Evolutionary conservation across 1,140 invertebrate genomes (phyloP).

Genomic region (Eriocheir sinensis): DNA sequence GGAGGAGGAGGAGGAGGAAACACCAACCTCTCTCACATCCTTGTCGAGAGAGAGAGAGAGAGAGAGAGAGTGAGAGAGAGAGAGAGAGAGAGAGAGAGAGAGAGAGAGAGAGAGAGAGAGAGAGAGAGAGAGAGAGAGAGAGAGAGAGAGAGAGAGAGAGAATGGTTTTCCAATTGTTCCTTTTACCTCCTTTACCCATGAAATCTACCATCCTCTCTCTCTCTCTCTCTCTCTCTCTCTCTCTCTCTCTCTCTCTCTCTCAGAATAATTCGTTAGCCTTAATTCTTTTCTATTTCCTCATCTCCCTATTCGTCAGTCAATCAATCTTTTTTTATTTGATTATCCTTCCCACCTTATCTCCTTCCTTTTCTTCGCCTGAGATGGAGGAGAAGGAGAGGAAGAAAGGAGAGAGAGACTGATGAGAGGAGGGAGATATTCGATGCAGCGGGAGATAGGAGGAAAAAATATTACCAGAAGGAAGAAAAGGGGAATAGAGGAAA

Average conservation of each 20-base stretch:
- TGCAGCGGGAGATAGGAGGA: too few species aligned
- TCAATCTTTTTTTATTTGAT: background rate
- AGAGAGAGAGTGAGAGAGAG: too few species aligned
- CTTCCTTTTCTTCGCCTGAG: too few species aligned
- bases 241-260: background rate
- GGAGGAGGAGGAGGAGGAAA: background rate
- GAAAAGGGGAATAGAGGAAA: background rate
- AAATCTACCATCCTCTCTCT: background rate
- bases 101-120: background rate
- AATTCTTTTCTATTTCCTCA: background rate
- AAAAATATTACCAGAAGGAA: too few species aligned
- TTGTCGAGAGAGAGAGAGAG: background rate
- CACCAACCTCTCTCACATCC: too few species aligned
- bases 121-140: background rate
- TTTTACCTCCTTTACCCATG: background rate
- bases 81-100: too few species aligned
- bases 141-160: background rate
- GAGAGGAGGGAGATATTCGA: too few species aligned
- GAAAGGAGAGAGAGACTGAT: background rate
- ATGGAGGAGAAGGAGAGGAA: background rate
- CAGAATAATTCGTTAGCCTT: too few species aligned
- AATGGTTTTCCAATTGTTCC: slow-evolving; percentile 7
- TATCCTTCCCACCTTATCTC: background rate
- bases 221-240: background rate
- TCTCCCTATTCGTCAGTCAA: background rate